These are phyloP conservation scores for Xanthorhoe spadicearia DNA, from an alignment of 2,888 invertebrate species.

Conservation along the genomic window DNA sequence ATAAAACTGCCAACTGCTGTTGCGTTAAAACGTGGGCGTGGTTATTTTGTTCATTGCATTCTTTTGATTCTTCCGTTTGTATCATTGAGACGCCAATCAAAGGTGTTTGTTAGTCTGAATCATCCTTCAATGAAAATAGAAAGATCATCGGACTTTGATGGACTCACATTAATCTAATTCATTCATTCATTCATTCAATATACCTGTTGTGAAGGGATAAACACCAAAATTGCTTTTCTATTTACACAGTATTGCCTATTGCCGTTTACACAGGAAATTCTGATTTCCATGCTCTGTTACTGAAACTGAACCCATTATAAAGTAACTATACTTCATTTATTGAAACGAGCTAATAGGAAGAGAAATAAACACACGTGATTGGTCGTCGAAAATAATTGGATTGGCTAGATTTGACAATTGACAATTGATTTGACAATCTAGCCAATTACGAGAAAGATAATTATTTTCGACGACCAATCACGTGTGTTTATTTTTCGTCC, in stretches of 20 bases:
- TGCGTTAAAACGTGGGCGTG: background rate
- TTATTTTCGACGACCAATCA: no score
- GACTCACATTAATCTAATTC: background rate
- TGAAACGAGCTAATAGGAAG: no score
- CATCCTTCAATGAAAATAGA: background rate
- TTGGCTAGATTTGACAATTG: no score
- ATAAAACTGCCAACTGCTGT: background rate
- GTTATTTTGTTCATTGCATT: background rate
- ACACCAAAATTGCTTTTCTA: background rate
- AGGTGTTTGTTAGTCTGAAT: background rate
- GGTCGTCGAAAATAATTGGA: no score
- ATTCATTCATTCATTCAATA: no score
- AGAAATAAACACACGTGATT: no score
- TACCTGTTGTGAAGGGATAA: background rate
- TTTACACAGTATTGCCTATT: background rate
- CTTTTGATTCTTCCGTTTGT: background rate
- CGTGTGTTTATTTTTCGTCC: no score
- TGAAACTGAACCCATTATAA: background rate
- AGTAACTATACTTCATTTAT: no score
- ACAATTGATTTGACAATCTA: no score
- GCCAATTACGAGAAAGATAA: no score
- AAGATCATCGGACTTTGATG: background rate
- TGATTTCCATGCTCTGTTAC: background rate
- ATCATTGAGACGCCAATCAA: background rate
- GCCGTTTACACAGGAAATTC: background rate